Evolutionary conservation across 2,113 vertebrate species (phyloP).

Genomic region (Crocuta crocuta): DNA sequence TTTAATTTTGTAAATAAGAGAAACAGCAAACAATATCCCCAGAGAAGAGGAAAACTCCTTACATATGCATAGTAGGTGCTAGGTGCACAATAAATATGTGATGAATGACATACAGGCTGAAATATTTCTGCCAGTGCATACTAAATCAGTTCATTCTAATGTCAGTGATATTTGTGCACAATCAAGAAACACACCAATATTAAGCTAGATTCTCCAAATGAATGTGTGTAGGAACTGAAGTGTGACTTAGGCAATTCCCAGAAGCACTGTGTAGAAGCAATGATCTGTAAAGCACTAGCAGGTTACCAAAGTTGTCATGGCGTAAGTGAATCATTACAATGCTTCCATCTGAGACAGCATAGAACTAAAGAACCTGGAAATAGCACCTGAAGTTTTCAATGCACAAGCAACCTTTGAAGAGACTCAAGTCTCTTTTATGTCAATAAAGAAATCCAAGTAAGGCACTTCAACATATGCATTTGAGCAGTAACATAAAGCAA

Average conservation of each 20-base stretch:
- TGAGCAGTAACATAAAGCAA: neutral
- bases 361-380: neutral
- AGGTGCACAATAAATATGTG: neutral
- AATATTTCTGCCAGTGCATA: neutral
- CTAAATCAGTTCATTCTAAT: neutral
- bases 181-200: constrained; percentile 21
- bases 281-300: constrained; percentile 35
- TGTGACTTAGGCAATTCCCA: constrained; percentile 49
- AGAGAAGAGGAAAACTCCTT: neutral
- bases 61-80: neutral
- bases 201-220: constrained; percentile 19
- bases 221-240: constrained; percentile 26
- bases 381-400: neutral
- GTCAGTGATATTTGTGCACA: neutral
- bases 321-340: constrained; percentile 26
- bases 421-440: neutral
- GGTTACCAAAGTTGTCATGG: neutral
- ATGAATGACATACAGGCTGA: neutral
- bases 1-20: constrained; percentile 9
- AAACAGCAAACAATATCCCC: neutral
- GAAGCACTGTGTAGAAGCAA: neutral
- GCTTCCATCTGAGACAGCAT: neutral
- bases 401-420: constrained; percentile 19
- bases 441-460: constrained; percentile 2
- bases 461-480: neutral